Evolutionary conservation across 2,888 invertebrate species (phyloP).

Genomic region (Parapristionchus giblindavisi): DNA sequence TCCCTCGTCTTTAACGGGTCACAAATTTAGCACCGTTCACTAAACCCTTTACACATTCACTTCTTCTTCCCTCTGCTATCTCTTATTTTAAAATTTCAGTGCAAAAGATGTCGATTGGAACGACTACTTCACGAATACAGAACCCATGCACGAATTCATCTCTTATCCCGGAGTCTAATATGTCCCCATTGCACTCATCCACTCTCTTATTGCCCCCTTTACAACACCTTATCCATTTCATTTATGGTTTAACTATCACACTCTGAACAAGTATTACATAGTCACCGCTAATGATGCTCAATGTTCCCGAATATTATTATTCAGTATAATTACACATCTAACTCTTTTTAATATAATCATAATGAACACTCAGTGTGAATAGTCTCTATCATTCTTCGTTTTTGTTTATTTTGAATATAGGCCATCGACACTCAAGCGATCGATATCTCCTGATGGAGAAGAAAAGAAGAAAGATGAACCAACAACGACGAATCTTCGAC

Average conservation of each 20-base stretch:
- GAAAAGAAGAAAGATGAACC: slow-evolving; percentile 31
- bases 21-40: not conserved
- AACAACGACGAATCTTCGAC: not conserved
- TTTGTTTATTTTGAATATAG: slow-evolving; percentile 10
- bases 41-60: slow-evolving; percentile 22
- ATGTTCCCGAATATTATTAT: not conserved
- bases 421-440: slow-evolving; percentile 32
- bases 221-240: not conserved
- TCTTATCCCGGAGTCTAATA: slow-evolving; percentile 60
- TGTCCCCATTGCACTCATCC: not conserved
- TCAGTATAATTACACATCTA: not conserved
- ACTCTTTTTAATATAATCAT: slow-evolving; percentile 4
- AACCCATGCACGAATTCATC: slow-evolving; percentile 65
- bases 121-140: slow-evolving; percentile 62
- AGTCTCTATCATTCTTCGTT: not conserved
- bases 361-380: not conserved
- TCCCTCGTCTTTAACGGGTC: slow-evolving; percentile 9
- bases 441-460: slow-evolving; percentile 33
- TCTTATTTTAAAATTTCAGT: slow-evolving; percentile 42
- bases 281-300: not conserved
- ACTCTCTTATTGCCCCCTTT: not conserved
- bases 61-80: slow-evolving; percentile 6
- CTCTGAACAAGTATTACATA: not conserved
- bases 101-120: slow-evolving; percentile 67
- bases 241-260: not conserved